phyloP scores from a whole-genome alignment of 1,140 invertebrate genomes.

The Bombus impatiens region DNA sequence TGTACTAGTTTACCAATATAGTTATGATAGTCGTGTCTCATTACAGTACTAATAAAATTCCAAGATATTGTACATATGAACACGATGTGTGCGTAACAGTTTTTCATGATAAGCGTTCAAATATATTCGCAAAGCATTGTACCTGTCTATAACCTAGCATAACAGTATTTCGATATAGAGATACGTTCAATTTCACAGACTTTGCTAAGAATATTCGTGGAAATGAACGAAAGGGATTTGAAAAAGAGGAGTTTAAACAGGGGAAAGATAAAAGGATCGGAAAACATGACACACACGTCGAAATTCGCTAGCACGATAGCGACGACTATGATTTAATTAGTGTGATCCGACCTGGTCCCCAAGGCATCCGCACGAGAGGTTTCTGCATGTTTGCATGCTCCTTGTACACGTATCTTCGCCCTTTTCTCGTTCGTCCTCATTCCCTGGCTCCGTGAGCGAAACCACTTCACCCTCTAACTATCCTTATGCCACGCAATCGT shows the following conservation, averaged over 20 bases:
- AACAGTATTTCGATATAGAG: not conserved
- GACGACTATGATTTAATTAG: conserved; percentile 66
- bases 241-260: not conserved
- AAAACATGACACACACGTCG: conserved; percentile 16
- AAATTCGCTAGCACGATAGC: conserved; percentile 40
- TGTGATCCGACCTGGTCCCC: conserved; percentile 55
- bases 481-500: conserved; percentile 63
- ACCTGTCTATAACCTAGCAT: too few species aligned
- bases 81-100: too few species aligned
- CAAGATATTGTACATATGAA: too few species aligned
- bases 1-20: too few species aligned
- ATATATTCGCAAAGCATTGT: too few species aligned
- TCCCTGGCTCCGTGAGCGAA: conserved; percentile 46
- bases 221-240: not conserved
- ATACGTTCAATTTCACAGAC: not conserved
- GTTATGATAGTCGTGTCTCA: too few species aligned
- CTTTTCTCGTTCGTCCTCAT: conserved; percentile 36
- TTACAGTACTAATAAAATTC: too few species aligned
- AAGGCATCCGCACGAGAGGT: conserved; percentile 47
- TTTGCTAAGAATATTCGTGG: not conserved
- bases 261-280: not conserved
- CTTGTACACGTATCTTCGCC: conserved; percentile 57
- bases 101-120: too few species aligned
- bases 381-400: conserved; percentile 46
- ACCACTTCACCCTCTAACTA: conserved; percentile 57